These are phyloP conservation scores for Athetis lepigone DNA, from an alignment of 2,888 invertebrate species.

Conservation along the genomic window DNA sequence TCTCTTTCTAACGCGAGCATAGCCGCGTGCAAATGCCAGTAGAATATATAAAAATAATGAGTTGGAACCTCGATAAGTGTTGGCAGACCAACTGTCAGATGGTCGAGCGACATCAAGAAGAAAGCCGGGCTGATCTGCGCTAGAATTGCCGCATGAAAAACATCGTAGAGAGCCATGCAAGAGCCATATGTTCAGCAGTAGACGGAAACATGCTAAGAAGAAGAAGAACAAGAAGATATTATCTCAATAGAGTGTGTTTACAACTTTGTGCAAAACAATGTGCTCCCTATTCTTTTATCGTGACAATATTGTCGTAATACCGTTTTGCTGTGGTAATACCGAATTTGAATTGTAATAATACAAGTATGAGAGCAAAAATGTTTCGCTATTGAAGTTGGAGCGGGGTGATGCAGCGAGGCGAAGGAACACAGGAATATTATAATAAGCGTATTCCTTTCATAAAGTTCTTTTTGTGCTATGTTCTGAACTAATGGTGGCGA, in stretches of 20 bases:
- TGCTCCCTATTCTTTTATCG: neutral
- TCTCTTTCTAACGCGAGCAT: too few relatives aligned
- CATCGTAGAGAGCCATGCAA: too few relatives aligned
- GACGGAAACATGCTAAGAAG: too few relatives aligned
- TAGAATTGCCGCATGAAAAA: too few relatives aligned
- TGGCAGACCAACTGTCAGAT: too few relatives aligned
- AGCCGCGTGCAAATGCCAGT: too few relatives aligned
- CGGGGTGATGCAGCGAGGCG: neutral
- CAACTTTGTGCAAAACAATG: constrained; percentile 8
- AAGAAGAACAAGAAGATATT: too few relatives aligned
- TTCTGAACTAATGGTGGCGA: neutral
- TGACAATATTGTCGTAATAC: constrained; percentile 6
- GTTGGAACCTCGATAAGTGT: too few relatives aligned
- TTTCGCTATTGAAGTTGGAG: neutral
- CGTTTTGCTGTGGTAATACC: constrained; percentile 2
- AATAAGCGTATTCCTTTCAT: constrained; percentile 10
- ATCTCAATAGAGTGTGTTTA: neutral
- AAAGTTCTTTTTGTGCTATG: neutral
- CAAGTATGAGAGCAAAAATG: constrained; percentile 1
- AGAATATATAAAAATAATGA: constrained; percentile 6
- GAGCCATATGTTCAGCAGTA: too few relatives aligned
- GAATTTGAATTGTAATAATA: constrained; percentile 31
- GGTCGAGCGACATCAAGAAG: too few relatives aligned
- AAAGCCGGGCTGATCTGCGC: too few relatives aligned
- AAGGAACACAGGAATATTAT: neutral